phyloP scores from a whole-genome alignment of 2,113 vertebrate genomes.

The Synchiropus splendidus region DNA sequence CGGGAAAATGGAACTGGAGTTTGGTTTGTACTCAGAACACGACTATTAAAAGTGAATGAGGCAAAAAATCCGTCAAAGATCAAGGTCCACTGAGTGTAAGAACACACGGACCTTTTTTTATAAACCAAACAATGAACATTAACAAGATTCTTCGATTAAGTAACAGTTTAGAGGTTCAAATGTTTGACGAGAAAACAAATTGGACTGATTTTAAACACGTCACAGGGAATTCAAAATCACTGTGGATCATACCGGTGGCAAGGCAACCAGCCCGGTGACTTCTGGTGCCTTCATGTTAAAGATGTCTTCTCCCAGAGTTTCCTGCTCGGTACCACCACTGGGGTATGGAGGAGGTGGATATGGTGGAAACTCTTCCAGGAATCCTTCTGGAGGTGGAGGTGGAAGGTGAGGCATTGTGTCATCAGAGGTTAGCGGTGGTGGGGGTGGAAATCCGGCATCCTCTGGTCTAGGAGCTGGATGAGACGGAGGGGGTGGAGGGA shows the following conservation, averaged over 20 bases:
- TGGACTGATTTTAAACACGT: too few relatives aligned
- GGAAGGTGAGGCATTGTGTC: slow-evolving; percentile 56
- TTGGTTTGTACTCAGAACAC: slow-evolving; percentile 24
- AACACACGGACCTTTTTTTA: too few relatives aligned
- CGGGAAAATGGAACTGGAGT: slow-evolving; percentile 17
- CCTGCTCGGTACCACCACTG: slow-evolving; percentile 79
- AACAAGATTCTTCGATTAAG: too few relatives aligned
- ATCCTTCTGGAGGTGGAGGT: slow-evolving; percentile 71
- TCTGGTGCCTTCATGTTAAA: slow-evolving; percentile 86
- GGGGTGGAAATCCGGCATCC: slow-evolving; percentile 36
- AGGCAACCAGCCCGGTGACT: slow-evolving; percentile 84
- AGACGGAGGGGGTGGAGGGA: slow-evolving; percentile 54
- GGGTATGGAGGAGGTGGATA: slow-evolving; percentile 95
- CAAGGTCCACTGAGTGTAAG: too few relatives aligned
- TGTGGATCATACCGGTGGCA: slow-evolving; percentile 75
- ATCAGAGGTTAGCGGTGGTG: slow-evolving; percentile 17
- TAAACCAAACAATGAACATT: too few relatives aligned
- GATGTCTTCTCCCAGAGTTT: slow-evolving; percentile 76
- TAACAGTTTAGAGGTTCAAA: too few relatives aligned
- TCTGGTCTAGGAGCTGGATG: slow-evolving; percentile 66
- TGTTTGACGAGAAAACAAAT: too few relatives aligned
- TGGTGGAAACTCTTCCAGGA: slow-evolving; percentile 88
- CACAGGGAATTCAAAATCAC: neutral
- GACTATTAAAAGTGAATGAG: neutral
- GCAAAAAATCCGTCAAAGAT: too few relatives aligned